A percentile compares a stretch with the other conserved stretches of the same genome.
Evolutionary conservation across 2,797 vertebrate genomes (phyloP).

Genomic region (Sebastes miniatus): DNA sequence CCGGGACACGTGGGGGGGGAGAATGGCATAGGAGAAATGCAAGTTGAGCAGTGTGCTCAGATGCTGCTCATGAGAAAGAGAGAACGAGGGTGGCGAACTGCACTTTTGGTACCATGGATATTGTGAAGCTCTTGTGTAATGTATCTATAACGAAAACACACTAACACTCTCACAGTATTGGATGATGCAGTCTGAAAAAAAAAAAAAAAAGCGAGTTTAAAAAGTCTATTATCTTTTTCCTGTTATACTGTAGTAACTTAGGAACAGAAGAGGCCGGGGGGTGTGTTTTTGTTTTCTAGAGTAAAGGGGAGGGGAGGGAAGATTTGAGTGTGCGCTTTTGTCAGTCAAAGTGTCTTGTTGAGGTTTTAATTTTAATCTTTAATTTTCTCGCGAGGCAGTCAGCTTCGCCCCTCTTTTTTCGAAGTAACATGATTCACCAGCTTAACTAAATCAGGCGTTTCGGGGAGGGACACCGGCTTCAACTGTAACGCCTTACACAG

Average conservation of each 20-base stretch:
- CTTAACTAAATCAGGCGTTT: constrained; percentile 78
- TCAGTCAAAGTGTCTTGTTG: constrained; percentile 74
- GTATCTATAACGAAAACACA: constrained; percentile 80
- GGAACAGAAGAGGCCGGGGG: constrained; percentile 62
- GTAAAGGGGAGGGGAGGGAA: constrained; percentile 31
- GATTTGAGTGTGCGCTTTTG: constrained; percentile 62
- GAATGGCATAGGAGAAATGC: constrained; percentile 44
- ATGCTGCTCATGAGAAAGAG: constrained; percentile 74
- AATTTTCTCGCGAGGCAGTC: constrained; percentile 68
- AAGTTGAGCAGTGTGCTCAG: constrained; percentile 71
- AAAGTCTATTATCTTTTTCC: constrained; percentile 74
- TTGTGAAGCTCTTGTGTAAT: constrained; percentile 79
- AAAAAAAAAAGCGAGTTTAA: constrained; percentile 64
- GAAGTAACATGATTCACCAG: constrained; percentile 82
- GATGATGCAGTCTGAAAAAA: constrained; percentile 79
- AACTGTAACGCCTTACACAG: constrained; percentile 82
- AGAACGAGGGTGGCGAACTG: constrained; percentile 77
- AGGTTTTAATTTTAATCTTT: constrained; percentile 56
- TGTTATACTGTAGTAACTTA: constrained; percentile 79
- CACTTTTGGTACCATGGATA: constrained; percentile 86
- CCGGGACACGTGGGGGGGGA: constrained; percentile 9
- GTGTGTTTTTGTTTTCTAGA: constrained; percentile 62
- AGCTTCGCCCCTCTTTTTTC: constrained; percentile 72
- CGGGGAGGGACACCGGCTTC: constrained; percentile 69
- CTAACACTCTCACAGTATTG: constrained; percentile 81